Base-by-base conservation (phyloP, 2,113 vertebrate genomes). In the Paralichthys olivaceus region DNA sequence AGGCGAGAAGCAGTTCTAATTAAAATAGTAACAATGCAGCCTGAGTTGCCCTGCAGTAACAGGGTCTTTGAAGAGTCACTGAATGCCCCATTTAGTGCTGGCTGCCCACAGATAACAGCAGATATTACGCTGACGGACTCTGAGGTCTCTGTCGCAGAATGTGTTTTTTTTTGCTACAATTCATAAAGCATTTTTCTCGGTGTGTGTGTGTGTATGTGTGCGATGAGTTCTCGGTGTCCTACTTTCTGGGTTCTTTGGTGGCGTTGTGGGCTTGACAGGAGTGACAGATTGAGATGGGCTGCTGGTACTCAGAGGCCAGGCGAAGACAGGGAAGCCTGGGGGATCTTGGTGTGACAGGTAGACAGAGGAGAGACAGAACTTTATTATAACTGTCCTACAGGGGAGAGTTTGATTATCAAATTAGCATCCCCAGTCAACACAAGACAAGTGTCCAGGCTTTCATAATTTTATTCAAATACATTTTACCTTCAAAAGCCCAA, bases 251-350 rank as follows among this genome's bases (percentile, higher is more conserved):
- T 80, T 90, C 78, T 88, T 85, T 78, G 84, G 88, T 90, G 89
- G 88, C 74, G 72, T 72, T 86, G 75, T 67, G 79, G 88, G 87
- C 66, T 73, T 87, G 87, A 88, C 90, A 86, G 89, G 37, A 84
- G 89, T 90, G 92, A 92, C 88, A 89, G 90, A 91, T 89, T 87
- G 87, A 90, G 88, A 89, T 78, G 87, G 87, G 88, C 88, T 86
- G 84, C 84, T 81, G 90, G 87, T 87, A 72, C 86, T 89, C 69
- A 60, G 89, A 83, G 88, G 84, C 72, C 88, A 67, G 67, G 77
- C 71, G 66, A 87, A 87, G 89, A 91, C 88, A 84, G 84, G 68
- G 89, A 89, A 86, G 77, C 90, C 90, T 79, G 72, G 43, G 88
- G 87, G 91, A 88, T 83, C 72, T 75, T 37, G 43, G 75, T 25